These are phyloP conservation scores for Ectropis crepuscularia DNA, from an alignment of 2,888 invertebrate species.

Conservation along the genomic window DNA sequence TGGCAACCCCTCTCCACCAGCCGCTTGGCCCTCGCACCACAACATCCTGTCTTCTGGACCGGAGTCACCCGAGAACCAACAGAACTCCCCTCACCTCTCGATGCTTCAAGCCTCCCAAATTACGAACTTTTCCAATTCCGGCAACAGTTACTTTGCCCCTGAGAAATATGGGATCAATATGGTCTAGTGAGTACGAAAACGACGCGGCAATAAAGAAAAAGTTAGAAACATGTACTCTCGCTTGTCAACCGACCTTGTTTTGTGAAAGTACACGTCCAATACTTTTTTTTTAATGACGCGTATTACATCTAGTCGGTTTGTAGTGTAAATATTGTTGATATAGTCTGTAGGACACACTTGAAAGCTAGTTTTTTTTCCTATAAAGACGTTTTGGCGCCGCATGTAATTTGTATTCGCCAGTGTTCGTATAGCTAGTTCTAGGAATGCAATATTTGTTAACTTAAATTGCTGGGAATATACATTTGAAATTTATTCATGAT, in stretches of 20 bases:
- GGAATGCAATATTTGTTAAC: neutral
- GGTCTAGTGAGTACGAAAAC: conserved; percentile 71
- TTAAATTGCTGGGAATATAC: no score
- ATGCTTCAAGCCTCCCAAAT: conserved; percentile 82
- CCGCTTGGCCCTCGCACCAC: conserved; percentile 78
- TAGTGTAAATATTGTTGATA: conserved; percentile 31
- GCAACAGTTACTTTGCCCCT: conserved; percentile 80
- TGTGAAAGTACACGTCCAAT: no score
- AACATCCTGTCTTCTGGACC: conserved; percentile 76
- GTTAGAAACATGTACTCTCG: no score
- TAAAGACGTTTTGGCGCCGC: no score
- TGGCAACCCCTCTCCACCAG: conserved; percentile 78
- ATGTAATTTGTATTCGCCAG: neutral
- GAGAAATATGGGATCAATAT: conserved; percentile 83
- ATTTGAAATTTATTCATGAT: no score
- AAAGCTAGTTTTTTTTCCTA: neutral
- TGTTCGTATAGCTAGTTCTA: neutral
- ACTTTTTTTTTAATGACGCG: conserved; percentile 20
- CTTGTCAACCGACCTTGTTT: no score
- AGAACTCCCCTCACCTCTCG: conserved; percentile 75
- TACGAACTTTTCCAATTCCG: conserved; percentile 81
- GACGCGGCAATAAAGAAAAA: conserved; percentile 40
- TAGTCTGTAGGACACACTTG: conserved; percentile 32
- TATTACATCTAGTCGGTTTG: conserved; percentile 40
- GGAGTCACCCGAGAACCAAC: conserved; percentile 79